Conservation (phyloP, 2,797 vertebrate species). For the Glossophaga mutica region DNA sequence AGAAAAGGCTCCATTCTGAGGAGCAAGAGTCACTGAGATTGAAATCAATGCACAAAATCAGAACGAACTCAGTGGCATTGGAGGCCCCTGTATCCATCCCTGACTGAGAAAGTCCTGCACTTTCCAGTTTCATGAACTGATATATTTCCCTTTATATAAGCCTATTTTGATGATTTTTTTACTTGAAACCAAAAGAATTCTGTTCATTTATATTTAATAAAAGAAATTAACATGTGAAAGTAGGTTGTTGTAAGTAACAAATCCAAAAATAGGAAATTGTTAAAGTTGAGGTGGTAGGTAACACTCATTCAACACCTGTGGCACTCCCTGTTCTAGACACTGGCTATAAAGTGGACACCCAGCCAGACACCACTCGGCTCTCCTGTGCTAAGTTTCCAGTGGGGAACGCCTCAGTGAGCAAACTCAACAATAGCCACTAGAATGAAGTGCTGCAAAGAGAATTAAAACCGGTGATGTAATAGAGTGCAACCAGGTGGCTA, state of each 20-base stretch:
- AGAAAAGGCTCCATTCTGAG: neutral
- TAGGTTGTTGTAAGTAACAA: neutral
- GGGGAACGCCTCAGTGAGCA: neutral
- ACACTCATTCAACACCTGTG: neutral
- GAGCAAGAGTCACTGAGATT: neutral
- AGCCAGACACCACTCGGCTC: neutral
- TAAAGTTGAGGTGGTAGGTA: neutral
- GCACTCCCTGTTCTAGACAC: neutral
- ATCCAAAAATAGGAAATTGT: neutral
- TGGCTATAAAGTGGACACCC: neutral
- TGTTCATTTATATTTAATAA: neutral
- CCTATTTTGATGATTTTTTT: neutral
- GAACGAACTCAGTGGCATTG: accelerated
- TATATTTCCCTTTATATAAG: neutral
- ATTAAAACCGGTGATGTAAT: neutral
- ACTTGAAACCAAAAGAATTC: neutral
- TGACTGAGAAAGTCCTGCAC: neutral
- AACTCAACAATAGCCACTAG: neutral
- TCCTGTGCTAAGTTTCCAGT: neutral
- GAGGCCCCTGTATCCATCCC: neutral
- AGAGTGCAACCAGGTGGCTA: neutral
- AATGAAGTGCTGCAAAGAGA: neutral
- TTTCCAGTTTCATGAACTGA: neutral
- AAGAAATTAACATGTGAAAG: neutral
- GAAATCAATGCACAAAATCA: neutral